Percentiles rank a stretch among this genome's conserved stretches.
Conservation (phyloP, 2,888 invertebrate genomes). For the Pyrrhosoma nymphula region DNA sequence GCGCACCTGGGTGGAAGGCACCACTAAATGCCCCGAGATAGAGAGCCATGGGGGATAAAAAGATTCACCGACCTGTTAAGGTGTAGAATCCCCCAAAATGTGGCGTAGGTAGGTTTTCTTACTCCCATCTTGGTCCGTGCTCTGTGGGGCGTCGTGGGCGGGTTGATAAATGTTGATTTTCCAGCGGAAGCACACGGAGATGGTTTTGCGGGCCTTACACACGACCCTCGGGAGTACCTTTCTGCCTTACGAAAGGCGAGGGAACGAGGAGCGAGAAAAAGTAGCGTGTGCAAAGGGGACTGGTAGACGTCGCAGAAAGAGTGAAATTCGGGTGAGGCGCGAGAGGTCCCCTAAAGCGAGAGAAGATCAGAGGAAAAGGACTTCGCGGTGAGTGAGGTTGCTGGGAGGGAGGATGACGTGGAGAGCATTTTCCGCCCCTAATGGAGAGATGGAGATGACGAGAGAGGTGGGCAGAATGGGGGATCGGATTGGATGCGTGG, state of each 20-base stretch:
- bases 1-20: not conserved
- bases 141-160: not conserved
- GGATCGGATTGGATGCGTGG: not conserved
- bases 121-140: not conserved
- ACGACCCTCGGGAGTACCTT: not conserved
- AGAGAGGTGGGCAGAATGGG: not conserved
- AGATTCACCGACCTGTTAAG: not conserved
- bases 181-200: not conserved
- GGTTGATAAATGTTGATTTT: not conserved
- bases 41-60: not conserved
- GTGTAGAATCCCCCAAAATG: not conserved
- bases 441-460: not conserved
- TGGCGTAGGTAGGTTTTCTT: not conserved
- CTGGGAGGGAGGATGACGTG: not conserved
- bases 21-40: not conserved
- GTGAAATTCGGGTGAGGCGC: not conserved
- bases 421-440: not conserved
- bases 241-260: not conserved
- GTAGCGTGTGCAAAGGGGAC: not conserved
- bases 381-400: not conserved
- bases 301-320: not conserved
- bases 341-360: not conserved
- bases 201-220: not conserved
- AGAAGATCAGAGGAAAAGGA: not conserved
- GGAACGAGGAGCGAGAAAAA: not conserved